phyloP scores from a whole-genome alignment of 2,888 invertebrate genomes.

The Lampropteryx suffumata region DNA sequence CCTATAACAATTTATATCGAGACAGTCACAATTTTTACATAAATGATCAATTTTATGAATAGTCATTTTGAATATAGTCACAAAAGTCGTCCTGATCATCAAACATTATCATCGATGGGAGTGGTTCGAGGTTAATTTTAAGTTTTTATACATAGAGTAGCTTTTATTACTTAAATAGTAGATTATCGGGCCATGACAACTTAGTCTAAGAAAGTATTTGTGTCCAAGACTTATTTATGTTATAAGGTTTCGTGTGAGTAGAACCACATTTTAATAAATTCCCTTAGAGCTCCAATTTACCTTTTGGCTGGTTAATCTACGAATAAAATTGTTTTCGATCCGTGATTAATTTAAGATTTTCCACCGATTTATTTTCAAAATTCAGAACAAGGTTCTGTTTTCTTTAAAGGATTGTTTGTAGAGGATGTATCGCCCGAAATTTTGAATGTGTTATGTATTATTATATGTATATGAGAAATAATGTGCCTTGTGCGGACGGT shows the following conservation, averaged over 20 bases:
- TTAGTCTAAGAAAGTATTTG: slow-evolving; percentile 67
- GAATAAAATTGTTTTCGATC: slow-evolving; percentile 20
- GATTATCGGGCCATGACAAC: slow-evolving; percentile 80
- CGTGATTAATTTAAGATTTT: slow-evolving; percentile 47
- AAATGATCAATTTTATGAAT: slow-evolving; percentile 56
- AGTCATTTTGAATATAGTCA: slow-evolving; percentile 74
- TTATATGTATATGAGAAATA: slow-evolving; percentile 42
- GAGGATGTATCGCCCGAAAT: slow-evolving; percentile 57
- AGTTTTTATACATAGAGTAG: slow-evolving; percentile 60
- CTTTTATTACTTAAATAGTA: slow-evolving; percentile 68
- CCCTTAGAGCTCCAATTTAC: slow-evolving; percentile 5
- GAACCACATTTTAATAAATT: slow-evolving; percentile 20
- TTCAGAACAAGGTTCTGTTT: slow-evolving; percentile 72
- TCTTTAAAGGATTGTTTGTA: slow-evolving; percentile 53
- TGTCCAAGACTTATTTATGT: slow-evolving; percentile 73
- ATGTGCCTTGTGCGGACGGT: slow-evolving; percentile 76
- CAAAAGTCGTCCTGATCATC: slow-evolving; percentile 65
- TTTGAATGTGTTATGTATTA: slow-evolving; percentile 33
- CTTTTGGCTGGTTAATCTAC: slow-evolving; percentile 10
- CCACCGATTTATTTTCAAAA: slow-evolving; percentile 76
- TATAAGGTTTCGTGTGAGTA: slow-evolving; percentile 52
- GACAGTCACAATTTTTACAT: slow-evolving; percentile 58
- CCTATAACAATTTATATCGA: slow-evolving; percentile 60
- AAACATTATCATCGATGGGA: slow-evolving; percentile 72
- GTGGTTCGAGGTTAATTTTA: slow-evolving; percentile 75